phyloP scores from a whole-genome alignment of 2,888 invertebrate species.

The Leptopilina myrica region DNA sequence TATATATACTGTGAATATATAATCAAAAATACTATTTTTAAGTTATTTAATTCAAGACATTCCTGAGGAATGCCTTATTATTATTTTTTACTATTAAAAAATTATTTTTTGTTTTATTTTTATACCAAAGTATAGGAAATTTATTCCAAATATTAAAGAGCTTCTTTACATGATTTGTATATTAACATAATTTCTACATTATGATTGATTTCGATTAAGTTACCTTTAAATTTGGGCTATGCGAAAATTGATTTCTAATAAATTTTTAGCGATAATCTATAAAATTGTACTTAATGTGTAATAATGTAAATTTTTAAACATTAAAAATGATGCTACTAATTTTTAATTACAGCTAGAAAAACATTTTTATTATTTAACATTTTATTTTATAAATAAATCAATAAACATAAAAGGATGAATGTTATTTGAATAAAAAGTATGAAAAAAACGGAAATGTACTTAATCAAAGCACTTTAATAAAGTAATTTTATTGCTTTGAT shows the following conservation, averaged over 20 bases:
- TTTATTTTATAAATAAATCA: conserved; percentile 6
- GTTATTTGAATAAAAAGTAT: conserved; percentile 4
- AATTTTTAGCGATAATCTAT: not conserved
- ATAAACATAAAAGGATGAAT: not conserved
- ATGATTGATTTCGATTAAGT: not conserved
- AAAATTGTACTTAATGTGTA: not conserved
- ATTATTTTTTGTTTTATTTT: conserved; percentile 1
- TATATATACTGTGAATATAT: no score
- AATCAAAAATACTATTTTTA: not conserved
- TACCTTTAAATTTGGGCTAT: not conserved
- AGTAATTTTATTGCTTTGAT: conserved; percentile 4
- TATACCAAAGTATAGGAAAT: not conserved
- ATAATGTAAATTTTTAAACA: not conserved
- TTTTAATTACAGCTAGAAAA: not conserved
- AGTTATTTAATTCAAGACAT: not conserved
- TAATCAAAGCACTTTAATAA: conserved; percentile 33
- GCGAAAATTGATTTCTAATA: not conserved
- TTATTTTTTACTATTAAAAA: no score
- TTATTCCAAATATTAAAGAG: not conserved
- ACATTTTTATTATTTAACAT: not conserved
- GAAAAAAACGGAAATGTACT: not conserved
- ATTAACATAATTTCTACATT: not conserved
- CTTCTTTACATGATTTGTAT: not conserved
- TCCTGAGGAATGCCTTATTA: not conserved
- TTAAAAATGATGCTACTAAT: not conserved